Evolutionary conservation across 2,797 vertebrate genomes (phyloP), one percentile per base, ranked within the genome.

Genomic region (Sphaeramia orbicularis): DNA sequence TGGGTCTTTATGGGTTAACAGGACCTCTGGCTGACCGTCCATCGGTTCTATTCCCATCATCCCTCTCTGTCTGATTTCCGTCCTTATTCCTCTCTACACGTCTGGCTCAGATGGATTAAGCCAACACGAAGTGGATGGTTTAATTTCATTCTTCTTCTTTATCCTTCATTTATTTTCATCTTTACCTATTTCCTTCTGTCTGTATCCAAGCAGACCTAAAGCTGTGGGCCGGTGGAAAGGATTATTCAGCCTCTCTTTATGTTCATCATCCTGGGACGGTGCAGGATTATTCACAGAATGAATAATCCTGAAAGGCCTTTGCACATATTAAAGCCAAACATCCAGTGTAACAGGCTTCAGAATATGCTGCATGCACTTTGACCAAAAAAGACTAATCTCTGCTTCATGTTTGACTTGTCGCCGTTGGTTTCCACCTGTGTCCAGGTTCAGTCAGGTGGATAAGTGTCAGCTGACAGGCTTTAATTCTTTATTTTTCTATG

Each of bases 251-350:
- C 18, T 57, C 65, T 60, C 37, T 49, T 55, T 72, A 56, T 4
- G 24, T 65, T 59, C 68, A 79, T 77, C 70, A 65, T 78, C 60
- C 73, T 42, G 51, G 48, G 48, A 76, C 59, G 62, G 52, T 47
- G 49, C 58, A 0, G 83, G 76, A 83, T 81, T 80, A 79, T 79
- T 76, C 76, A 75, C 61, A 32, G 27, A 14, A 12, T 32, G 41
- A 44, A 58, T 35, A 32, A 58, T 45, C 41, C 55, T 35, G 60
- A 47, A 80, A 81, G 71, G 65, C 40, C 59, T 74, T 74, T 78
- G 77, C 63, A 81, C 68, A 74, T 51, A 37, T 76, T 55, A 71
- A 73, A 66, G 67, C 37, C 78, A 60, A 79, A 88, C 59, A 77
- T 74, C 60, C 15, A 57, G 40, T 57, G 14, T 36, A 78, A 71